Base-by-base conservation (phyloP, 2,797 vertebrate genomes). In the Sebastes taczanowskii region DNA sequence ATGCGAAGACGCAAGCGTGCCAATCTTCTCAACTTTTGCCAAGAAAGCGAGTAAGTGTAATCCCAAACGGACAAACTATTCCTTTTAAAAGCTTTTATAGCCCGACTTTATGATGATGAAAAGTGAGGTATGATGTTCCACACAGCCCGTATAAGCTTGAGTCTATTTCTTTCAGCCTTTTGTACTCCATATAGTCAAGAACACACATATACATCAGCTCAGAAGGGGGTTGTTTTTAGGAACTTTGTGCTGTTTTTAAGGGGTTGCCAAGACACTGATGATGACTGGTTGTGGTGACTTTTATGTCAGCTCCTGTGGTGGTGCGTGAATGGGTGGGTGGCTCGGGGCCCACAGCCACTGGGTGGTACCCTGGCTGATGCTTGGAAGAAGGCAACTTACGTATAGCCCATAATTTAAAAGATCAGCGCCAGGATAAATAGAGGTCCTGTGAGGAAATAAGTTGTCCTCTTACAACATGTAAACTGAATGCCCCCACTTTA, bases 361-460 rank as follows among this genome's bases (percentile, higher is more conserved):
- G 91, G 90, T 91, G 91, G 88, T 88, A 84, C 90, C 77, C 65
- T 27, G 80, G 77, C 74, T 84, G 80, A 85, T 75, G 86, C 74
- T 80, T 88, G 60, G 65, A 77, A 86, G 67, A 74, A 49, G 81
- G 55, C 58, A 9, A 74, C 74, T 75, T 75, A 42, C 4, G 5
- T 74, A 71, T 66, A 87, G 87, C 81, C 86, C 88, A 78, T 92
- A 74, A 91, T 92, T 92, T 88, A 76, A 82, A 80, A 82, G 65
- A 86, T 84, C 68, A 52, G 75, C 67, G 64, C 73, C 72, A 79
- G 56, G 83, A 89, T 88, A 89, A 94, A 81, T 83, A 86, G 83
- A 78, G 71, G 61, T 83, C 74, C 62, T 80, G 38, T 60, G 27
- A 87, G 62, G 86, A 83, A 87, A 84, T 79, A 27, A 90, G 69